Evolutionary conservation across 1,140 invertebrate species (phyloP), one percentile per base, ranked within the genome.

Genomic region (Tyrophagus putrescentiae): DNA sequence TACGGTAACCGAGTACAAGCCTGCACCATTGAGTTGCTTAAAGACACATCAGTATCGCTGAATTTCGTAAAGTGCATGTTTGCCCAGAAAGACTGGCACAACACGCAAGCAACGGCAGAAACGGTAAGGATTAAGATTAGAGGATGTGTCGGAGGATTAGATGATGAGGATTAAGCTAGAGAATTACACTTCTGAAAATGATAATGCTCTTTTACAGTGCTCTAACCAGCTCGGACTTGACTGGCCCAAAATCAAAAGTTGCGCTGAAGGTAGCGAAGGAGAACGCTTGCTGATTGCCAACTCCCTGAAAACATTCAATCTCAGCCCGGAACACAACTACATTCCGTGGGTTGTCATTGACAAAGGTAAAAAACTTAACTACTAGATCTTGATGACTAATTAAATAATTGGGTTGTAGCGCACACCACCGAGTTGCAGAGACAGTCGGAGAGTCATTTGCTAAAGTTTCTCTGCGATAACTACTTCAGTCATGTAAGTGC

Each of bases 1-100:
- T 57, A 64, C 16, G 68, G 67, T 16, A 70, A 70, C 45, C 66
- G 44, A 25, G 60, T 69, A 0, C 68, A 70, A 53, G 56, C 62
- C 3, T 66, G 65, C 41, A 58, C 42, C 5, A 39, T 64, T 27
- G 60, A 61, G 34, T 27, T 27, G 18, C 7, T 34, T 9, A 57
- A 48, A 7, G 45, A 63, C 31, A 56, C 32, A 11, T n/a, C 34
- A 23, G n/a, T 33, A 16, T 31, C 60, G 1, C 16, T 61, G 7
- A 60, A 61, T 9, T 61, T 33, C n/a, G 39, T 61, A 21, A 7
- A 29, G 11, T 61, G 60, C 33, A 61, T 61, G 60, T 61, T 61
- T 28, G 29, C 6, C 11, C 54, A 59, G 23, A 1, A 16, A 3
- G 50, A 61, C 33, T 61, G 27, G 3, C 1, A 1, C 7, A 27